Evolutionary conservation across 2,888 invertebrate genomes (phyloP).

Genomic region (Fabriciana adippe): DNA sequence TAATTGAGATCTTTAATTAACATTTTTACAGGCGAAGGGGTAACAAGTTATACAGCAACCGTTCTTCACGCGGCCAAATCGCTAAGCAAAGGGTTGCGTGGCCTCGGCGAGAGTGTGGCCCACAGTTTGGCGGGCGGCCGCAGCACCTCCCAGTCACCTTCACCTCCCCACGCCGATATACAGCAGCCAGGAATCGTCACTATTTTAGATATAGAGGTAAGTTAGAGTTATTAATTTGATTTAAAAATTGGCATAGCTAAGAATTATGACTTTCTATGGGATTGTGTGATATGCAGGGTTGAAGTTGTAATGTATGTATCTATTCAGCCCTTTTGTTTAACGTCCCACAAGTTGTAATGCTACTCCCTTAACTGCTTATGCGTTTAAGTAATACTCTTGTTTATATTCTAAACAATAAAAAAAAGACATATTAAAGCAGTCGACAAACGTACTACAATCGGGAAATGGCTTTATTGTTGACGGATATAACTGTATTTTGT

Average conservation of each 20-base stretch:
- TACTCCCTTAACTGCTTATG: too few species aligned
- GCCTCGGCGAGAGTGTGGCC: slow-evolving; percentile 95
- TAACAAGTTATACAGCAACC: slow-evolving; percentile 94
- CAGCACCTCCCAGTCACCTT: slow-evolving; percentile 74
- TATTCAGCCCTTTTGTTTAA: too few species aligned
- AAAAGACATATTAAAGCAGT: too few species aligned
- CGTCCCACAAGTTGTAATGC: too few species aligned
- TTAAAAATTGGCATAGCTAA: too few species aligned
- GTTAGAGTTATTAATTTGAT: slow-evolving; percentile 3
- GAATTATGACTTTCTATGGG: not conserved
- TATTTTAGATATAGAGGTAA: slow-evolving; percentile 91
- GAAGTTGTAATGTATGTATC: too few species aligned
- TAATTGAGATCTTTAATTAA: not conserved
- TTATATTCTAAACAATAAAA: too few species aligned
- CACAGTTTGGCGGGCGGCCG: slow-evolving; percentile 91
- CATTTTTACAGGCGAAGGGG: slow-evolving; percentile 84
- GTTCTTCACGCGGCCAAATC: slow-evolving; percentile 97
- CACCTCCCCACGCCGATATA: slow-evolving; percentile 80
- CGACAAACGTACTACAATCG: too few species aligned
- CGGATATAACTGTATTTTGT: too few species aligned
- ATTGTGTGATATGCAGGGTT: not conserved
- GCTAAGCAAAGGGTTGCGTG: slow-evolving; percentile 93
- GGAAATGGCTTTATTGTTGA: too few species aligned
- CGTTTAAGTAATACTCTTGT: too few species aligned
- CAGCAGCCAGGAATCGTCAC: slow-evolving; percentile 94